Evolutionary conservation across 2,797 vertebrate species (phyloP).

Genomic region (Sebastes cheni): DNA sequence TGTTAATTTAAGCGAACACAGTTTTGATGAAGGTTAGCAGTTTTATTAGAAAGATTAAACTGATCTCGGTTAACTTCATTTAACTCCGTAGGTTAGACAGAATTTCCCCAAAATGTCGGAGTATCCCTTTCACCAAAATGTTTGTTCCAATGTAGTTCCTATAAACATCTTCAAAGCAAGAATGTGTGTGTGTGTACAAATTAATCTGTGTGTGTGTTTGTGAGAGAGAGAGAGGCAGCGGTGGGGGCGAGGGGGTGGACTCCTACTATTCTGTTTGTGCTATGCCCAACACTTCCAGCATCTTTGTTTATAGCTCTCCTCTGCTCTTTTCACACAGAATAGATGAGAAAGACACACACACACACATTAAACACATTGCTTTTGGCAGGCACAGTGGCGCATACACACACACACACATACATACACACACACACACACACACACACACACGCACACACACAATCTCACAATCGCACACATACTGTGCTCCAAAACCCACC

Average conservation of each 20-base stretch:
- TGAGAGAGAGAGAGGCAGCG: not conserved
- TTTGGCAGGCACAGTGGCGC: constrained; percentile 50
- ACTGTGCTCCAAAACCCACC: constrained; percentile 59
- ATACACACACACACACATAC: constrained; percentile 20
- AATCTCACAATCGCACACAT: not conserved
- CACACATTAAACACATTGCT: constrained; percentile 54
- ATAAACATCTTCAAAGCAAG: constrained; percentile 56
- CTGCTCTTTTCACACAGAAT: constrained; percentile 74
- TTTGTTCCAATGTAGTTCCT: constrained; percentile 9
- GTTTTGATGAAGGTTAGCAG: not conserved
- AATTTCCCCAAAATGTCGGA: not conserved
- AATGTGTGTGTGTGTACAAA: constrained; percentile 6
- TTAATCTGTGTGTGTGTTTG: not conserved
- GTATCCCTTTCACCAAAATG: not conserved
- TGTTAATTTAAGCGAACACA: too few relatives aligned
- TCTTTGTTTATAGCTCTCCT: constrained; percentile 76
- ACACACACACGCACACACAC: not conserved
- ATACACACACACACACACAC: constrained; percentile 15
- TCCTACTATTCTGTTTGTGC: constrained; percentile 69
- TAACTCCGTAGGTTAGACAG: not conserved
- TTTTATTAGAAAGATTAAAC: not conserved
- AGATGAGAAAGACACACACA: constrained; percentile 54
- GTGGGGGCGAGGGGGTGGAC: not conserved
- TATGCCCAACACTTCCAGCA: constrained; percentile 67
- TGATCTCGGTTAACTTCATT: not conserved